These are phyloP conservation scores for Cetonia aurata DNA, from an alignment of 2,888 invertebrate genomes.

Conservation along the genomic window DNA sequence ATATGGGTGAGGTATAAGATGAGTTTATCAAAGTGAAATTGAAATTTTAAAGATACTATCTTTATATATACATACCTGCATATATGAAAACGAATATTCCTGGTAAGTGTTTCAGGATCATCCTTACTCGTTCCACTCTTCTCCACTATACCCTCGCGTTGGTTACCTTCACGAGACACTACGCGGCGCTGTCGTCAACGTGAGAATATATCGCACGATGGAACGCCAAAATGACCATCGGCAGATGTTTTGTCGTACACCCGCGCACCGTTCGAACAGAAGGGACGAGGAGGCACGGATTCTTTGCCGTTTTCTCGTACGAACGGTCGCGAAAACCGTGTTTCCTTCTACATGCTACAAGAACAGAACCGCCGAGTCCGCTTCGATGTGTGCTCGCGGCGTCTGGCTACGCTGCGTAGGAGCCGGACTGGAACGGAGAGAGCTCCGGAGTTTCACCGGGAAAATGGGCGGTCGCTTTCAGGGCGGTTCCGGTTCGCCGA, in stretches of 20 bases:
- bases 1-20: too few species aligned
- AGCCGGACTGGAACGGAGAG: constrained; percentile 43
- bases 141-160: too few species aligned
- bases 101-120: constrained; percentile 49
- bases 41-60: too few species aligned
- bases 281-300: background rate
- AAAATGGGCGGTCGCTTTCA: constrained; percentile 52
- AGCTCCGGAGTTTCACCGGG: constrained; percentile 52
- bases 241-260: too few species aligned
- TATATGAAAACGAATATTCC: constrained; percentile 52
- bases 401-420: constrained; percentile 28
- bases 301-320: background rate
- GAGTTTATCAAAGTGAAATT: too few species aligned
- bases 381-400: constrained; percentile 16
- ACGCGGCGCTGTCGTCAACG: too few species aligned
- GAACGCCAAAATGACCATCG: too few species aligned
- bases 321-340: background rate
- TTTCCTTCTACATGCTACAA: constrained; percentile 1
- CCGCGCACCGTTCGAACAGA: background rate
- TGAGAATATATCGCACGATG: too few species aligned
- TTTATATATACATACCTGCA: constrained; percentile 46
- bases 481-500: constrained; percentile 49
- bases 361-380: constrained; percentile 31
- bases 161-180: too few species aligned
- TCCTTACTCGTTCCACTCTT: constrained; percentile 7